Conservation (phyloP, 2,888 invertebrate genomes). For the Platycheirus rosarum region DNA sequence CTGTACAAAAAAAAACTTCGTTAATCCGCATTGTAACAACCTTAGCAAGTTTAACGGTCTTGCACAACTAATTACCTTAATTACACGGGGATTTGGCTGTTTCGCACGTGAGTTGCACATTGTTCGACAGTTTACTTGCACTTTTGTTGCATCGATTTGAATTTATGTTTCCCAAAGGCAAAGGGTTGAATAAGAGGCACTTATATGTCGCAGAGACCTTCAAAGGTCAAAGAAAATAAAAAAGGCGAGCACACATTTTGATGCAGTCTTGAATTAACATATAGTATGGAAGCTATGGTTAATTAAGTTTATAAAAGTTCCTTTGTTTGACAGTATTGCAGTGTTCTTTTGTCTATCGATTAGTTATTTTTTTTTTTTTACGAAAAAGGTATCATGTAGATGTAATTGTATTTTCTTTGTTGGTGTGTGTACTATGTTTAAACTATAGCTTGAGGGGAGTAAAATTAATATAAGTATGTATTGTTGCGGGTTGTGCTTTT, state of each 20-base stretch:
- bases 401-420: conserved; percentile 41
- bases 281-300: conserved; percentile 25
- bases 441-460: background rate
- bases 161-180: conserved; percentile 2
- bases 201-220: conserved; percentile 46
- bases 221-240: conserved; percentile 40
- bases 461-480: background rate
- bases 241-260: background rate
- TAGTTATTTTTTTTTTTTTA: conserved; percentile 24
- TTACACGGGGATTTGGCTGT: conserved; percentile 18
- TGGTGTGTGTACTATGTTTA: background rate
- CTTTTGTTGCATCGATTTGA: conserved; percentile 33
- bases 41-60: conserved; percentile 11
- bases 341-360: conserved; percentile 61
- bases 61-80: conserved; percentile 31
- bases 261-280: conserved; percentile 21
- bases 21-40: conserved; percentile 28
- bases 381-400: conserved; percentile 4
- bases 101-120: conserved; percentile 29
- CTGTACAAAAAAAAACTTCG: conserved; percentile 5
- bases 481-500: background rate
- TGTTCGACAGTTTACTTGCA: conserved; percentile 48
- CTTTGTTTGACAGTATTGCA: conserved; percentile 60
- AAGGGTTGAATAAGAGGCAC: conserved; percentile 24
- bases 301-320: conserved; percentile 67